A percentile compares a stretch with the other conserved stretches of the same genome.
Evolutionary conservation across 2,888 invertebrate species (phyloP).

Genomic region (Pristionchus maxplancki): DNA sequence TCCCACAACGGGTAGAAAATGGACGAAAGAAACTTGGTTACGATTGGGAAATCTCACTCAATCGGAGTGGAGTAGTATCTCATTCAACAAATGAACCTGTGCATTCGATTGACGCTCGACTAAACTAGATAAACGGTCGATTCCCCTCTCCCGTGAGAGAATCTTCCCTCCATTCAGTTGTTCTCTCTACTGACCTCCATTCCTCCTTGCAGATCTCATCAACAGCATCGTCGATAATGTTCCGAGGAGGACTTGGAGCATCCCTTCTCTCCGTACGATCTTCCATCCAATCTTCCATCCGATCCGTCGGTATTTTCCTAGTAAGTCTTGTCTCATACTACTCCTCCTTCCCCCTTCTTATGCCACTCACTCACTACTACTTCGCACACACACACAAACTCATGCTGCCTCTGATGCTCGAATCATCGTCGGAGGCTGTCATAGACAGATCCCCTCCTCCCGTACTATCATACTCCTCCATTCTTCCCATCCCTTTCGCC

Average conservation of each 20-base stretch:
- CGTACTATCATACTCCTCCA: not conserved
- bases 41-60: not conserved
- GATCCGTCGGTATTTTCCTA: conserved; percentile 47
- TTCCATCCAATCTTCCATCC: conserved; percentile 49
- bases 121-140: conserved; percentile 30
- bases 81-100: conserved; percentile 26
- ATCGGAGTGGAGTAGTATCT: not conserved
- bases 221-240: not conserved
- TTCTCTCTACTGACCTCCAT: not conserved
- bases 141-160: conserved; percentile 13
- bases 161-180: not conserved
- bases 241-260: conserved; percentile 21
- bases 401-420: not conserved
- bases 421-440: not conserved
- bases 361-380: not conserved
- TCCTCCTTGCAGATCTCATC: conserved; percentile 13
- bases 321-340: conserved; percentile 33
- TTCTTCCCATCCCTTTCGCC: not conserved
- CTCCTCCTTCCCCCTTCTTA: not conserved
- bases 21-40: conserved; percentile 8
- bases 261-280: conserved; percentile 51
- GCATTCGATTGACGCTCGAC: not conserved
- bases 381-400: not conserved
- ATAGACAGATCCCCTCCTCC: not conserved
- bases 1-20: conserved; percentile 22